Conservation (phyloP, 1,140 invertebrate genomes). For the Philopotamus ludificatus region DNA sequence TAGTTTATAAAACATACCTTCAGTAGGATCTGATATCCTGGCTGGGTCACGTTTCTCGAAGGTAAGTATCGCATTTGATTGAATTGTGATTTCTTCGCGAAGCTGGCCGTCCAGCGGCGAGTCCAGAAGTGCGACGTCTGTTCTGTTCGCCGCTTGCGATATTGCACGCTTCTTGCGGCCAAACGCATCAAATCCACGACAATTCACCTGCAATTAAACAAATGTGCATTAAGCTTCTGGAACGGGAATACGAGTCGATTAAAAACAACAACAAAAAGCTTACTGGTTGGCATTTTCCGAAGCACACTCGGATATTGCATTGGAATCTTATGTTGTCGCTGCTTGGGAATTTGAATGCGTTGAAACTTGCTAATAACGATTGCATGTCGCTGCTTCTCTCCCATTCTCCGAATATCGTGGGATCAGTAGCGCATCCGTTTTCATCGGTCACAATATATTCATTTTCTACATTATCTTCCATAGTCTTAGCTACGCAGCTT, state of each 20-base stretch:
- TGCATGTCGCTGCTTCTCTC: conserved; percentile 81
- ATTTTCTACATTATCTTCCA: conserved; percentile 84
- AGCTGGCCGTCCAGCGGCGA: conserved; percentile 75
- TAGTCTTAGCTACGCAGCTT: conserved; percentile 89
- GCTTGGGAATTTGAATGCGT: conserved; percentile 94
- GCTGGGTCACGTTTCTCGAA: conserved; percentile 75
- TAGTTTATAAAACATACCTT: conserved; percentile 57
- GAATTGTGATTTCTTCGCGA: conserved; percentile 88
- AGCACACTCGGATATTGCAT: conserved; percentile 93
- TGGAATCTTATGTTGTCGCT: conserved; percentile 94
- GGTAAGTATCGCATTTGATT: conserved; percentile 88
- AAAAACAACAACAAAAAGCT: conserved; percentile 45
- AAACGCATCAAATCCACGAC: conserved; percentile 85
- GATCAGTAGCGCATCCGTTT: conserved; percentile 90
- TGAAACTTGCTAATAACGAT: conserved; percentile 82
- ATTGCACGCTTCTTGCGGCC: conserved; percentile 74
- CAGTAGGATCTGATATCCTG: conserved; percentile 62
- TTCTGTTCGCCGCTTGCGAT: conserved; percentile 54
- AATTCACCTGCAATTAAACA: conserved; percentile 71
- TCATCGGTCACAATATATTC: conserved; percentile 92
- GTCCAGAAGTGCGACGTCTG: conserved; percentile 59
- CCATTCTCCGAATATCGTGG: conserved; percentile 91
- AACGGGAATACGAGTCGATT: not conserved
- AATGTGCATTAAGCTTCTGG: not conserved
- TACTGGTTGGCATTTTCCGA: conserved; percentile 92